Evolutionary conservation across 2,797 vertebrate species (phyloP).

Genomic region (Pseudotriccus pelzelni): DNA sequence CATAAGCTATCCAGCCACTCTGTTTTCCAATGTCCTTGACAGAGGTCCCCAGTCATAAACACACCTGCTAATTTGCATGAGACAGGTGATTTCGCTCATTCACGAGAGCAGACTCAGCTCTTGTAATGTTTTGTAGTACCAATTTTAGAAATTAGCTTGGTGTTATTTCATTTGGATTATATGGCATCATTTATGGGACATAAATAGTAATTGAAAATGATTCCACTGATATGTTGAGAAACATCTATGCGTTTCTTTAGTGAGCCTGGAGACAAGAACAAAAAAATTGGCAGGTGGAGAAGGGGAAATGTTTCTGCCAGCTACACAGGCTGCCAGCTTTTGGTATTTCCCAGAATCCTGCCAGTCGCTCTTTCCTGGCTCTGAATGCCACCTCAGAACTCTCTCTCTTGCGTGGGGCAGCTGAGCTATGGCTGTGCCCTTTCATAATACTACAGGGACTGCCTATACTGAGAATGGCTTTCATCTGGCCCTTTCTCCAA

Average conservation of each 20-base stretch:
- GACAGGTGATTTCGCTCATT: background rate
- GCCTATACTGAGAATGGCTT: background rate
- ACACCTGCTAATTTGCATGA: background rate
- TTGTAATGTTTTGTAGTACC: background rate
- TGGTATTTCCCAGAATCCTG: slow-evolving; percentile 2
- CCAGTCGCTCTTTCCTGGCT: background rate
- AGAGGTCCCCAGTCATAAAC: background rate
- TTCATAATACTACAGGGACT: background rate
- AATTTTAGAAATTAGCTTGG: background rate
- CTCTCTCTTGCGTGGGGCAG: background rate
- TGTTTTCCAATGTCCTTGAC: background rate
- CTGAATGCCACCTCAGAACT: background rate
- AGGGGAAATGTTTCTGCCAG: background rate
- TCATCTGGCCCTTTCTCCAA: background rate
- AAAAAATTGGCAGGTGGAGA: background rate
- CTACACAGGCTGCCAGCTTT: background rate
- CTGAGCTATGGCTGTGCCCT: background rate
- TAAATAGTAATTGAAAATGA: background rate
- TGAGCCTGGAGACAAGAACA: background rate
- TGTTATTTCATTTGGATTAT: background rate
- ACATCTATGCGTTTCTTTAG: background rate
- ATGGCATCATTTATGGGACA: background rate
- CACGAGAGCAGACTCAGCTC: background rate
- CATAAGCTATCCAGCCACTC: background rate
- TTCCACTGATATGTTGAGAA: background rate